Evolutionary conservation across 2,888 invertebrate species (phyloP).

Genomic region (Platycheirus albimanus): DNA sequence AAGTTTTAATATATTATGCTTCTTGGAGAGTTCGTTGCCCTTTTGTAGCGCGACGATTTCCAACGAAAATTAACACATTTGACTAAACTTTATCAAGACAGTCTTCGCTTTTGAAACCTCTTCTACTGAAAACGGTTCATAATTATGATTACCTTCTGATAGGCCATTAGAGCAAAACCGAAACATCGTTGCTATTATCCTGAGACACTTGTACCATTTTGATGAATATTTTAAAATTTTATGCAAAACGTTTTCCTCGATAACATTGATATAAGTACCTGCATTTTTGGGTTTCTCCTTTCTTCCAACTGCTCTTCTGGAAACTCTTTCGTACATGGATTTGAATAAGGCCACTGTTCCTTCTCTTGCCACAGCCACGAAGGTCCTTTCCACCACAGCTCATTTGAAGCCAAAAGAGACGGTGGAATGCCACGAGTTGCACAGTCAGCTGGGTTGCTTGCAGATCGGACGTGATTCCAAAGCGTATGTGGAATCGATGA

Average conservation of each 20-base stretch:
- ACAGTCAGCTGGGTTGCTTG: too few species aligned
- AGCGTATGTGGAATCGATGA: too few species aligned
- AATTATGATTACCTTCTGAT: background rate
- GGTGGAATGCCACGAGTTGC: conserved; percentile 49
- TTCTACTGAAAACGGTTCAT: background rate
- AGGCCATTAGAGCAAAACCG: conserved; percentile 5
- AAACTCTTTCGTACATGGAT: conserved; percentile 14
- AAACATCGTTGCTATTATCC: background rate
- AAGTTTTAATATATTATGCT: too few species aligned
- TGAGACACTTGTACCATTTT: background rate
- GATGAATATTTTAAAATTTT: background rate
- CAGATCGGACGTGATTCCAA: too few species aligned
- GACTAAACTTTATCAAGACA: too few species aligned
- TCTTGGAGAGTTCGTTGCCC: too few species aligned
- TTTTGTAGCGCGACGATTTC: too few species aligned
- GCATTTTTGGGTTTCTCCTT: background rate
- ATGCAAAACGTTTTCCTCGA: background rate
- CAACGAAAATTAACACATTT: too few species aligned
- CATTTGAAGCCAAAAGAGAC: conserved; percentile 22
- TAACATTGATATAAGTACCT: background rate
- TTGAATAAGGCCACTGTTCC: conserved; percentile 15
- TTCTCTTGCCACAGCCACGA: conserved; percentile 21
- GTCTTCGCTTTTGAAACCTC: too few species aligned
- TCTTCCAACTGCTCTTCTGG: background rate
- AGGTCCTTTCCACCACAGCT: conserved; percentile 47